Percentiles rank a stretch among this genome's conserved stretches.
Evolutionary conservation across 2,797 vertebrate species (phyloP).

Genomic region (Propithecus deckenii): DNA sequence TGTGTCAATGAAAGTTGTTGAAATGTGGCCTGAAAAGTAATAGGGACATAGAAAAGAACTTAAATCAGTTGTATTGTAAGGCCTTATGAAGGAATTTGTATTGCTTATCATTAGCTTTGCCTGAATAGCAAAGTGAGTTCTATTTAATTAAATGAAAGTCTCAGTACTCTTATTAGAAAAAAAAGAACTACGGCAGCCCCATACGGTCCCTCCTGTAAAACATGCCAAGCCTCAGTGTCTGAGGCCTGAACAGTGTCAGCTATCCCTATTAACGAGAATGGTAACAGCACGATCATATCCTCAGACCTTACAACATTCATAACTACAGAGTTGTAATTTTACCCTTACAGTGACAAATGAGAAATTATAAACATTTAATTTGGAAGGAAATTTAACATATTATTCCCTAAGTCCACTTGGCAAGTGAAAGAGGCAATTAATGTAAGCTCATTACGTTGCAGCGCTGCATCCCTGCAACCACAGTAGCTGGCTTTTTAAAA

Average conservation of each 20-base stretch:
- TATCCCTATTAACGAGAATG: neutral
- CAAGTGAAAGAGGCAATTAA: slow-evolving; percentile 26
- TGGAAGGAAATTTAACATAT: slow-evolving; percentile 34
- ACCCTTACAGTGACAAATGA: slow-evolving; percentile 11
- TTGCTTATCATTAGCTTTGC: slow-evolving; percentile 48
- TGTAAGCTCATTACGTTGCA: neutral
- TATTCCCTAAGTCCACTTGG: slow-evolving; percentile 57
- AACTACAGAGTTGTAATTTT: neutral
- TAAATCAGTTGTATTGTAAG: neutral
- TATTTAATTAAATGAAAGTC: slow-evolving; percentile 57
- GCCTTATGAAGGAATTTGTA: neutral
- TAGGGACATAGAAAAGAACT: neutral
- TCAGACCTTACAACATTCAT: neutral
- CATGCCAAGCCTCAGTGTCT: neutral
- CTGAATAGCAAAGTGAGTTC: slow-evolving; percentile 47
- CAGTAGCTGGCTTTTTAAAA: neutral
- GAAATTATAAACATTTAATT: slow-evolving; percentile 62
- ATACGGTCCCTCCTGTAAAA: neutral
- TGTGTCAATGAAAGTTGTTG: neutral
- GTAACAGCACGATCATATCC: neutral
- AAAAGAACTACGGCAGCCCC: neutral
- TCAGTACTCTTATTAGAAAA: neutral
- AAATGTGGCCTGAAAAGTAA: neutral
- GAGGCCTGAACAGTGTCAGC: neutral
- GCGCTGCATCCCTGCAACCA: neutral